These are phyloP conservation scores for Spilarctia lutea DNA, from an alignment of 2,888 invertebrate genomes.

Conservation along the genomic window DNA sequence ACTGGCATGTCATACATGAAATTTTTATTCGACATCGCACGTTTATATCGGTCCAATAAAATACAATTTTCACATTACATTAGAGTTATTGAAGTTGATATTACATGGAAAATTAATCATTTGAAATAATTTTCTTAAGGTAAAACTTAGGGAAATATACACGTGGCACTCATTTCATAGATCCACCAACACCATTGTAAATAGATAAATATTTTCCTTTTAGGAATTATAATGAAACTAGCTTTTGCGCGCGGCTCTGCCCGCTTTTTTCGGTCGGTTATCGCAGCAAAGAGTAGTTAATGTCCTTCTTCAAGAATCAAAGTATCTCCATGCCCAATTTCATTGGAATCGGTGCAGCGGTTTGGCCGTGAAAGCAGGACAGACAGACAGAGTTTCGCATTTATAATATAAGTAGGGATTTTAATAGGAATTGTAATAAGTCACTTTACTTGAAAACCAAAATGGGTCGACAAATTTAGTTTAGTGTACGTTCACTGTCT, in stretches of 20 bases:
- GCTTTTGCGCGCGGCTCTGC: too few species aligned
- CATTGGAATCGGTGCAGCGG: too few species aligned
- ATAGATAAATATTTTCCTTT: neutral
- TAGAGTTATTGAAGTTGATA: neutral
- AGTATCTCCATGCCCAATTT: too few species aligned
- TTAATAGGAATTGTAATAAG: too few species aligned
- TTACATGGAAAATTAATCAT: neutral
- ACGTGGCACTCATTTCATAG: neutral
- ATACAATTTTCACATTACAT: neutral
- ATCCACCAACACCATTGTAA: too few species aligned
- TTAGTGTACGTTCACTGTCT: constrained; percentile 25
- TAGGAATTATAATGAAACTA: neutral
- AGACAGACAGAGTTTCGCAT: too few species aligned
- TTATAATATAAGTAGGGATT: too few species aligned
- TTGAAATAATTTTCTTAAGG: neutral
- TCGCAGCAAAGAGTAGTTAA: too few species aligned
- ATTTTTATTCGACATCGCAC: neutral
- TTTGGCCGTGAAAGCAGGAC: too few species aligned
- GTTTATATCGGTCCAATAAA: neutral
- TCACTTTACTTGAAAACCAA: neutral
- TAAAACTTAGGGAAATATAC: neutral
- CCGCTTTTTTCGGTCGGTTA: too few species aligned
- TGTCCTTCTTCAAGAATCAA: too few species aligned
- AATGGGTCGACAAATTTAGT: constrained; percentile 9
- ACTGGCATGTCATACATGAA: neutral